phyloP scores from a whole-genome alignment of 2,113 vertebrate genomes.

The Isurus oxyrinchus region DNA sequence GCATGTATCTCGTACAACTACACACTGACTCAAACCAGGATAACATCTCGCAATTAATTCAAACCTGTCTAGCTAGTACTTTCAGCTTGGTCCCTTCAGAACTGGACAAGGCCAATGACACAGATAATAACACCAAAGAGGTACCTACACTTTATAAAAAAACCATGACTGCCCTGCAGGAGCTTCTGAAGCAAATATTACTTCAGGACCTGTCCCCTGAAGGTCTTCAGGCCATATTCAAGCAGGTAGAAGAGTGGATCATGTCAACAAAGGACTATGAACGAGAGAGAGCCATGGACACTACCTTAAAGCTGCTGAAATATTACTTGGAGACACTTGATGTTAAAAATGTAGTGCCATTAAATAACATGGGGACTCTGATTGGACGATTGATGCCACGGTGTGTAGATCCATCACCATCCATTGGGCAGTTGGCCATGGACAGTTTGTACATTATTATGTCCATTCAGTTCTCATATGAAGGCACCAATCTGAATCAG shows the following conservation, averaged over 20 bases:
- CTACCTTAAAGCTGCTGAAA: conserved; percentile 60
- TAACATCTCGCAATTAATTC: conserved; percentile 62
- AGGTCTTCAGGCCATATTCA: conserved; percentile 74
- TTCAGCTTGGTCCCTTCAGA: conserved; percentile 61
- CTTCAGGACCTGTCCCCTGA: conserved; percentile 67
- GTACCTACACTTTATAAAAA: conserved; percentile 57
- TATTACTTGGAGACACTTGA: conserved; percentile 70
- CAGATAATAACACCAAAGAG: conserved; percentile 45
- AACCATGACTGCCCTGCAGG: conserved; percentile 65
- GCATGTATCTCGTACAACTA: conserved; percentile 63
- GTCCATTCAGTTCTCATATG: conserved; percentile 69
- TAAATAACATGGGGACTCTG: conserved; percentile 68
- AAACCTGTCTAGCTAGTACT: conserved; percentile 63
- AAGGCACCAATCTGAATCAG: conserved; percentile 72
- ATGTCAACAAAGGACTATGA: conserved; percentile 69
- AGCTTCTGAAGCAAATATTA: conserved; percentile 69
- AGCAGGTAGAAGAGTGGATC: conserved; percentile 80
- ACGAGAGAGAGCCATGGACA: conserved; percentile 63
- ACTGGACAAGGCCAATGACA: conserved; percentile 52
- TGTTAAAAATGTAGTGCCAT: conserved; percentile 66
- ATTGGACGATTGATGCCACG: conserved; percentile 65
- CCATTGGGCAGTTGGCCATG: conserved; percentile 56
- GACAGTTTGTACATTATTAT: conserved; percentile 63
- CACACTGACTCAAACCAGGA: conserved; percentile 67
- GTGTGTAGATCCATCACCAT: conserved; percentile 60